Evolutionary conservation across 2,797 vertebrate genomes (phyloP).

Genomic region (Acipenser oxyrinchus): DNA sequence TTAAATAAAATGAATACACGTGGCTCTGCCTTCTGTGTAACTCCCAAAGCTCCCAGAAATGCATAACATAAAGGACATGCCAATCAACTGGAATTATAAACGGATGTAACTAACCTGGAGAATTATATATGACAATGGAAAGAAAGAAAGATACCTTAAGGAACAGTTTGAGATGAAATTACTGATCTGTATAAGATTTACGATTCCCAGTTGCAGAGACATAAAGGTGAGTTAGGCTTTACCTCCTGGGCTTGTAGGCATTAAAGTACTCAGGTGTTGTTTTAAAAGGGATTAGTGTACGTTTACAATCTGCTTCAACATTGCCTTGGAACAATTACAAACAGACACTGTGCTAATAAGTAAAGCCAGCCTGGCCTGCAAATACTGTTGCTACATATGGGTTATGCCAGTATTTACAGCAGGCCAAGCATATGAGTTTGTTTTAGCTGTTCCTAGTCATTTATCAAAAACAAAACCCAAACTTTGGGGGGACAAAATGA

Average conservation of each 20-base stretch:
- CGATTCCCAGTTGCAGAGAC: slow-evolving; percentile 35
- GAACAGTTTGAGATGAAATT: slow-evolving; percentile 2
- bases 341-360: not conserved
- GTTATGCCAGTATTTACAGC: not conserved
- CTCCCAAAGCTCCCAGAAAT: not conserved
- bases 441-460: not conserved
- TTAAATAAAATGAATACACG: no score
- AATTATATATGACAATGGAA: not conserved
- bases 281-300: slow-evolving; percentile 47
- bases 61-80: not conserved
- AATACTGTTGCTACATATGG: not conserved
- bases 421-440: not conserved
- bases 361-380: not conserved
- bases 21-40: not conserved
- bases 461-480: not conserved
- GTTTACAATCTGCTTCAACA: slow-evolving; percentile 30
- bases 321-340: slow-evolving; percentile 27
- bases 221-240: slow-evolving; percentile 35
- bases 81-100: not conserved
- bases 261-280: slow-evolving; percentile 35
- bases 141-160: not conserved
- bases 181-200: slow-evolving; percentile 25
- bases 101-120: not conserved
- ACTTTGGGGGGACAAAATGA: not conserved
- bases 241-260: slow-evolving; percentile 35